phyloP scores from a whole-genome alignment of 2,888 invertebrate species.

The Eulithis prunata region DNA sequence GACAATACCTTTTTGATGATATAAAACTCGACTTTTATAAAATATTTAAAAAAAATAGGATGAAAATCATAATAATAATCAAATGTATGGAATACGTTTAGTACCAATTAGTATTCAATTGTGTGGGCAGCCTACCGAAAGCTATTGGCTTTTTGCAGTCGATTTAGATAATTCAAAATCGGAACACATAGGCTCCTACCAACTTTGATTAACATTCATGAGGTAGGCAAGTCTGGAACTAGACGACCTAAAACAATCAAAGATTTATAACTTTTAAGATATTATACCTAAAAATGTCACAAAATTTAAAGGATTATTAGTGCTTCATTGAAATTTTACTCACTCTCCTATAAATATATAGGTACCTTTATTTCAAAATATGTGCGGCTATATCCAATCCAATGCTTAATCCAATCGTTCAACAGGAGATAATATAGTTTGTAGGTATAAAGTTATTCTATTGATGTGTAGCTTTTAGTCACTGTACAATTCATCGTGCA shows the following conservation, averaged over 20 bases:
- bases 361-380: too few species aligned
- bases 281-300: too few species aligned
- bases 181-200: too few species aligned
- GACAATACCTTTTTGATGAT: slow-evolving; percentile 68
- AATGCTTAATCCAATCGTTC: not conserved
- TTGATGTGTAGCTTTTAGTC: slow-evolving; percentile 11
- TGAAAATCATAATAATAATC: slow-evolving; percentile 37
- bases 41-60: slow-evolving; percentile 52
- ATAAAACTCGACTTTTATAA: slow-evolving; percentile 68
- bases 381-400: too few species aligned
- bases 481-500: slow-evolving; percentile 18
- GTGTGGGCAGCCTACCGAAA: slow-evolving; percentile 42
- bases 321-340: too few species aligned
- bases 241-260: slow-evolving; percentile 56
- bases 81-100: slow-evolving; percentile 44
- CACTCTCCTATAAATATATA: too few species aligned
- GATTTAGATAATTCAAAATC: slow-evolving; percentile 31
- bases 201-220: slow-evolving; percentile 47
- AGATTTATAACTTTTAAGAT: slow-evolving; percentile 14
- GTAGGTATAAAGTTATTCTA: slow-evolving; percentile 12
- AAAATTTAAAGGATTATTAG: too few species aligned
- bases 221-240: slow-evolving; percentile 57
- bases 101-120: slow-evolving; percentile 38
- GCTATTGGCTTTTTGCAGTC: slow-evolving; percentile 48
- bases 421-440: slow-evolving; percentile 7